Conservation (phyloP, 2,888 invertebrate species). For the Seladonia tumulorum region DNA sequence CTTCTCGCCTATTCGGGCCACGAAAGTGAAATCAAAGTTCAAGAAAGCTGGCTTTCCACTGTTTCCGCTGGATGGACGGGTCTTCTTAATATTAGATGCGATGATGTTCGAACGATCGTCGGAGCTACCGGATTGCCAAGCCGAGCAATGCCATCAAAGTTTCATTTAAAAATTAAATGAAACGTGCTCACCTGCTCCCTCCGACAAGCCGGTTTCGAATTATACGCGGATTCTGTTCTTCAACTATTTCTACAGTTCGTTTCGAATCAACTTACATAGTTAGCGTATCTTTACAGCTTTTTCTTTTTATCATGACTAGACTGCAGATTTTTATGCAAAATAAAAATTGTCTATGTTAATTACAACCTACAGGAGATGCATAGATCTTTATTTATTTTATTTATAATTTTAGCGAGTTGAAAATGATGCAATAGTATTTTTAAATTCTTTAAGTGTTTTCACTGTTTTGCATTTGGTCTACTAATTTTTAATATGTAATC, state of each 20-base stretch:
- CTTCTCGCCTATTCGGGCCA: not conserved
- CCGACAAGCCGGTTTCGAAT: not conserved
- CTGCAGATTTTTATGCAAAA: too few species aligned
- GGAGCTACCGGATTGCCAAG: not conserved
- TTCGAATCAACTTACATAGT: not conserved
- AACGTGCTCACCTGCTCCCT: not conserved
- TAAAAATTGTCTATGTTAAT: too few species aligned
- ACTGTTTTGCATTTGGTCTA: too few species aligned
- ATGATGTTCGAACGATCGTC: not conserved
- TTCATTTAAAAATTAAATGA: not conserved
- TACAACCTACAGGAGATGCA: too few species aligned
- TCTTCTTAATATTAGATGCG: not conserved
- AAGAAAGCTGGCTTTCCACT: not conserved
- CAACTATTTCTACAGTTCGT: not conserved
- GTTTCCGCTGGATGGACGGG: not conserved
- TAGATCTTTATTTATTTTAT: too few species aligned
- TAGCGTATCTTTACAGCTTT: too few species aligned
- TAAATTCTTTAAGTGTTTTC: too few species aligned
- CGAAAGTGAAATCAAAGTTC: conserved; percentile 20
- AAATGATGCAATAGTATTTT: too few species aligned
- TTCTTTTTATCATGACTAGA: too few species aligned
- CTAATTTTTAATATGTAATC: too few species aligned
- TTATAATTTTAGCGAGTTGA: too few species aligned
- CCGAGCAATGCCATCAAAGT: not conserved
- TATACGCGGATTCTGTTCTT: not conserved